Percentiles rank a stretch among this genome's conserved stretches.
Conservation (phyloP, 2,113 vertebrate genomes). For the Microtus oregoni region DNA sequence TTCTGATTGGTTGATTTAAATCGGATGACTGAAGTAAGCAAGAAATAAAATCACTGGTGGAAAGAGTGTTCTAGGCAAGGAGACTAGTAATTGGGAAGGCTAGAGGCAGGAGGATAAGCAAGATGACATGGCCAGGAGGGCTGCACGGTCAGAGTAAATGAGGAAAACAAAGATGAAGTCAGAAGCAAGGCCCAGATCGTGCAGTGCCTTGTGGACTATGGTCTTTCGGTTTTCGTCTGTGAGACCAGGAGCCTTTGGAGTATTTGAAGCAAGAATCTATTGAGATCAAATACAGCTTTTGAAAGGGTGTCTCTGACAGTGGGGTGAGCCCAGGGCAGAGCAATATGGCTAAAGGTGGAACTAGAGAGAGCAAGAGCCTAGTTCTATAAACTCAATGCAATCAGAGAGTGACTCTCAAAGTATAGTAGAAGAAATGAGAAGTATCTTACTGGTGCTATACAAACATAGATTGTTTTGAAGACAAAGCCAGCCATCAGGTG, state of each 20-base stretch:
- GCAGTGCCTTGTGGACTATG: not conserved
- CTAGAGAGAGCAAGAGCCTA: not conserved
- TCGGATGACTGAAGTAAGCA: not conserved
- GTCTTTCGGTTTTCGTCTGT: not conserved
- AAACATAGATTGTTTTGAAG: not conserved
- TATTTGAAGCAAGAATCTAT: not conserved
- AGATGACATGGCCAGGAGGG: too few relatives aligned
- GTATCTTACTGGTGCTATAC: not conserved
- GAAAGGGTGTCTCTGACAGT: not conserved
- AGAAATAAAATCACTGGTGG: not conserved
- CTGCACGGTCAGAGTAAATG: not conserved
- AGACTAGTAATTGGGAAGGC: not conserved
- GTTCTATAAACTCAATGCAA: not conserved
- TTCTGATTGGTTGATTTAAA: not conserved
- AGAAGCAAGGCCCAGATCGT: not conserved
- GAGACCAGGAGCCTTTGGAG: not conserved
- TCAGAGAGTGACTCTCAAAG: not conserved
- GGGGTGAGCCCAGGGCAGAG: not conserved
- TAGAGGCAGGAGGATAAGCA: rapidly evolving
- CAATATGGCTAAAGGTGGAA: not conserved
- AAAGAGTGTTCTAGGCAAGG: not conserved
- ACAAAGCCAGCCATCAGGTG: not conserved
- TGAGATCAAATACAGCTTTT: not conserved
- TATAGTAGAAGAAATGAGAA: not conserved
- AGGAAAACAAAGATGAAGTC: not conserved